phyloP scores from a whole-genome alignment of 1,140 invertebrate genomes.

The Adelges cooleyi region DNA sequence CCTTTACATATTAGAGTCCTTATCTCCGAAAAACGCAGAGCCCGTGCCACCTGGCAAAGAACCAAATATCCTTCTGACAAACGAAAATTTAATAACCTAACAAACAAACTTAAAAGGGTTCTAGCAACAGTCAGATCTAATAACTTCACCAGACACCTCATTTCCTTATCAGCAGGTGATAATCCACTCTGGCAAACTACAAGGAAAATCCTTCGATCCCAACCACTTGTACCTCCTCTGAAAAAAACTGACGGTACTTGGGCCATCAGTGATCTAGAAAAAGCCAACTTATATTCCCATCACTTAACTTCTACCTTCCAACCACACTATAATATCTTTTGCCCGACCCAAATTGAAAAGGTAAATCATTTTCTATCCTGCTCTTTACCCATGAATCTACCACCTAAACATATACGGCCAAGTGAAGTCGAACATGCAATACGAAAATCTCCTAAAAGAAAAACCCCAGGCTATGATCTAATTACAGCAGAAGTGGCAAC shows the following conservation, averaged over 20 bases:
- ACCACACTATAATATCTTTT: neutral
- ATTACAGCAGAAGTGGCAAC: neutral
- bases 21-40: conserved; percentile 10
- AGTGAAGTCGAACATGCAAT: neutral
- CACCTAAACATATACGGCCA: conserved; percentile 8
- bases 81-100: neutral
- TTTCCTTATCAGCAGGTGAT: neutral
- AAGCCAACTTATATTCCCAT: conserved; percentile 1
- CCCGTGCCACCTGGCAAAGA: neutral
- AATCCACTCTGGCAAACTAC: conserved; percentile 5
- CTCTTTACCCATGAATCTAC: neutral
- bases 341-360: neutral
- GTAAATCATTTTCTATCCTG: neutral
- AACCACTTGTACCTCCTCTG: neutral
- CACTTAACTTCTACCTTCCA: neutral
- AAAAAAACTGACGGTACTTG: neutral
- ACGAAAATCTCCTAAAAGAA: neutral
- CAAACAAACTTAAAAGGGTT: neutral
- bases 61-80: neutral
- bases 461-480: neutral
- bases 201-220: conserved; percentile 1
- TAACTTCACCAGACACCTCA: neutral
- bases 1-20: neutral
- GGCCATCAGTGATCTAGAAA: neutral
- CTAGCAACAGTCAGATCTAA: neutral